These are phyloP conservation scores for Enteromius paludinosus DNA, from an alignment of 2,797 vertebrate genomes.

Conservation along the genomic window DNA sequence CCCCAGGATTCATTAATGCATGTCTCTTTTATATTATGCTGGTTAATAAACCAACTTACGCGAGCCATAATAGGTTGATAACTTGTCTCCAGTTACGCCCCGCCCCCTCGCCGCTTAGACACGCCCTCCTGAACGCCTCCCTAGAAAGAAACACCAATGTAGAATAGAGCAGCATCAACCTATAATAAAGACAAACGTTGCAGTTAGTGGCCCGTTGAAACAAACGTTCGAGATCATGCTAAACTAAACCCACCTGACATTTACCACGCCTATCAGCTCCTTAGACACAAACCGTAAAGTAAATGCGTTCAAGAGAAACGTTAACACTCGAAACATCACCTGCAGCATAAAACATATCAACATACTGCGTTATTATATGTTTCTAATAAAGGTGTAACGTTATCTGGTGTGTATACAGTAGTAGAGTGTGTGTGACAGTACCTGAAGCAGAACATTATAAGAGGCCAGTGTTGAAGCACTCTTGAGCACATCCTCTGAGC, in stretches of 20 bases:
- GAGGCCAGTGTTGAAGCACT: constrained; percentile 58
- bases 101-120: constrained; percentile 84
- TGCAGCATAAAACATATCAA: constrained; percentile 58
- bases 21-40: not conserved
- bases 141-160: constrained; percentile 91
- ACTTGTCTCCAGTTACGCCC: constrained; percentile 90
- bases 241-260: constrained; percentile 84
- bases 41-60: constrained; percentile 77
- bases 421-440: not conserved
- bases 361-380: not conserved
- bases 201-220: not conserved
- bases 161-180: constrained; percentile 90
- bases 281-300: constrained; percentile 93
- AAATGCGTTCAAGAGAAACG: constrained; percentile 93
- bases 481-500: constrained; percentile 58
- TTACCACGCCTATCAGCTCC: constrained; percentile 92
- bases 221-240: not conserved
- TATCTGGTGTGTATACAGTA: not conserved
- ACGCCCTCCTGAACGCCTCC: constrained; percentile 94
- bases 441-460: constrained; percentile 61
- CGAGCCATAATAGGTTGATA: constrained; percentile 93
- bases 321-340: constrained; percentile 91
- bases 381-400: not conserved
- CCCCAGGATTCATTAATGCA: not conserved
- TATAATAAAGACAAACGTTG: constrained; percentile 63